These are phyloP conservation scores for Drosophila niveifrons DNA, from an alignment of 2,888 invertebrate species.

Conservation along the genomic window DNA sequence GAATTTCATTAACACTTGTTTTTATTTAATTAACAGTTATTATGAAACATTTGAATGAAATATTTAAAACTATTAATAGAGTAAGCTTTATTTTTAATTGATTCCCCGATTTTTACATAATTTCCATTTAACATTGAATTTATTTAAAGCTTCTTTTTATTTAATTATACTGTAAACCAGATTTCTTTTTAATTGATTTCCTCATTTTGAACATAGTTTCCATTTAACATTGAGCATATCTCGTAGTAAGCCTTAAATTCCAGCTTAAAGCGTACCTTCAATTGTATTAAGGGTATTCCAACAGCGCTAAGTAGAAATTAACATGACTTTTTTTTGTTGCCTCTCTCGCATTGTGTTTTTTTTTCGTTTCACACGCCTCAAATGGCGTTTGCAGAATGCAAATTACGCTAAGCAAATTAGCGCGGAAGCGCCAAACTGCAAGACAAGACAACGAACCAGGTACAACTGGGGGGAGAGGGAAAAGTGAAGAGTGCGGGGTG, in stretches of 20 bases:
- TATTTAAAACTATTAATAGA: too few species aligned
- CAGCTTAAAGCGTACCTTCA: conserved; percentile 15
- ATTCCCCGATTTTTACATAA: background rate
- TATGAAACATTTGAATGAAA: too few species aligned
- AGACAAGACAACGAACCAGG: conserved; percentile 33
- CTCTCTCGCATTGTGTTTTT: conserved; percentile 2
- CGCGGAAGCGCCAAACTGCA: conserved; percentile 70
- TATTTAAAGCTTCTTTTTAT: too few species aligned
- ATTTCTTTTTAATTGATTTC: too few species aligned
- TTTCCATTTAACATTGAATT: background rate
- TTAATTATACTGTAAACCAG: too few species aligned
- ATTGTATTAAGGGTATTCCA: conserved; percentile 35
- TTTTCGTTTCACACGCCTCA: conserved; percentile 57
- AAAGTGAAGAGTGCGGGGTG: conserved; percentile 1
- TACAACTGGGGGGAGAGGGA: background rate
- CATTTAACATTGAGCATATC: background rate
- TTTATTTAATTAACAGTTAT: too few species aligned
- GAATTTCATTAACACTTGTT: too few species aligned
- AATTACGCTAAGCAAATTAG: conserved; percentile 76
- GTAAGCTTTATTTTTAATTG: too few species aligned
- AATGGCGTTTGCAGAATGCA: conserved; percentile 72
- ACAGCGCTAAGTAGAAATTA: conserved; percentile 15
- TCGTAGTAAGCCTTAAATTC: background rate
- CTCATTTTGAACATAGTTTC: background rate
- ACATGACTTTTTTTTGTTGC: conserved; percentile 8